These are phyloP conservation scores for Microtus montanus DNA, from an alignment of 2,113 vertebrate genomes.

Conservation along the genomic window DNA sequence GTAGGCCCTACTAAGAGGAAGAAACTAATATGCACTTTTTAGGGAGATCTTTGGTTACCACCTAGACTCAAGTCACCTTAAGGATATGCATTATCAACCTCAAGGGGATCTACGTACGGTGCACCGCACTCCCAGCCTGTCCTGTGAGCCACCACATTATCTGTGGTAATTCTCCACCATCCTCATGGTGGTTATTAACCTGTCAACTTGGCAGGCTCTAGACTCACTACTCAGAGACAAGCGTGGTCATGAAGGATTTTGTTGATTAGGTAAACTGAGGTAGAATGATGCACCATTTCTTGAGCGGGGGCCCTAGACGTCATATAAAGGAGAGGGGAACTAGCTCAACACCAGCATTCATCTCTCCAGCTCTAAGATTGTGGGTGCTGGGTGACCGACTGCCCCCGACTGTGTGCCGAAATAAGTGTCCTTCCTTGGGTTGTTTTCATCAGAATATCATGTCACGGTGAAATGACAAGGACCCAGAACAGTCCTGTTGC, in stretches of 20 bases:
- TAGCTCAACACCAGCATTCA: rapidly evolving
- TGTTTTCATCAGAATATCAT: background rate
- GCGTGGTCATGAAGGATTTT: background rate
- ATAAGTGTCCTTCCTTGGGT: background rate
- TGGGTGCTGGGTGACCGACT: background rate
- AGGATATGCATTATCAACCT: background rate
- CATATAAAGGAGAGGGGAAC: background rate
- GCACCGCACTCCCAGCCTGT: background rate
- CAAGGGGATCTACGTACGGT: background rate
- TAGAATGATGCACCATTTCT: background rate
- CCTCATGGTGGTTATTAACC: too few species aligned
- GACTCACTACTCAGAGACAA: background rate
- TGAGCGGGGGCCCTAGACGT: background rate
- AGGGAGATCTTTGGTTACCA: background rate
- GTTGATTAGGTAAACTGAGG: background rate
- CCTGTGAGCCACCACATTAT: rapidly evolving
- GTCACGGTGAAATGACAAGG: background rate
- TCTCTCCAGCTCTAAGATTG: background rate
- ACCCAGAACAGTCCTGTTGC: too few species aligned
- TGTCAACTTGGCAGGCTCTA: background rate
- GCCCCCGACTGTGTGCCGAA: background rate
- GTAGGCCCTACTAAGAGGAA: background rate
- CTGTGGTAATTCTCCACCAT: background rate
- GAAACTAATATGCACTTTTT: background rate
- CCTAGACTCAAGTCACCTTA: background rate